A percentile compares a stretch with the other conserved stretches of the same genome.
Conservation (phyloP, 2,113 vertebrate genomes). For the Macroglossus sobrinus region DNA sequence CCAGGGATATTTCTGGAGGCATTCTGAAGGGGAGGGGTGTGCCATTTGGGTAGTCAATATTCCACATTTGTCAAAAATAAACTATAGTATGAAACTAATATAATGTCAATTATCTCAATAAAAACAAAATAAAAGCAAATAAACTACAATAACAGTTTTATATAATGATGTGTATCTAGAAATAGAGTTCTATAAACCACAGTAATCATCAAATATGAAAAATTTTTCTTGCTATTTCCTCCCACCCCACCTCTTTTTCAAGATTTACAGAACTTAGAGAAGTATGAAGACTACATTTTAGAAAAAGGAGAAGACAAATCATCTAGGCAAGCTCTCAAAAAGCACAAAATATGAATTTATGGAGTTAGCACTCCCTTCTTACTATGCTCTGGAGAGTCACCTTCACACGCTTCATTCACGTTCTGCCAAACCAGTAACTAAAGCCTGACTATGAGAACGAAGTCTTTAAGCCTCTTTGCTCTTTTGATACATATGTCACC, state of each 20-base stretch:
- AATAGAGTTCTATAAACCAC: background rate
- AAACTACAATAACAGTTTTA: background rate
- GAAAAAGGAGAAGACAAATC: conserved; percentile 35
- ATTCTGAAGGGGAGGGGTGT: background rate
- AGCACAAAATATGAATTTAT: background rate
- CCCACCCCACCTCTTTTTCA: background rate
- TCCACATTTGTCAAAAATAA: background rate
- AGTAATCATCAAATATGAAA: background rate
- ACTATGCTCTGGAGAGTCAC: background rate
- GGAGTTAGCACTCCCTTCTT: background rate
- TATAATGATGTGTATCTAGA: background rate
- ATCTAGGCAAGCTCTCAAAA: background rate
- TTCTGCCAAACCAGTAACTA: background rate
- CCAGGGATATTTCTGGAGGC: background rate
- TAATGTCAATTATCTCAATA: background rate
- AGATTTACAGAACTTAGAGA: conserved; percentile 21
- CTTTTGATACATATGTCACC: background rate
- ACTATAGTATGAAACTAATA: background rate
- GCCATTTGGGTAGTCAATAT: background rate
- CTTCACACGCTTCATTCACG: background rate
- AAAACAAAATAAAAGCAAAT: background rate
- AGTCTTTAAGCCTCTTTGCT: background rate
- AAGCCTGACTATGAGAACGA: background rate
- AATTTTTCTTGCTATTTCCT: background rate
- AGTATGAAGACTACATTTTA: background rate